A percentile compares a stretch with the other conserved stretches of the same genome.
phyloP scores from a whole-genome alignment of 1,140 invertebrate genomes.

The Bicyclus anynana region DNA sequence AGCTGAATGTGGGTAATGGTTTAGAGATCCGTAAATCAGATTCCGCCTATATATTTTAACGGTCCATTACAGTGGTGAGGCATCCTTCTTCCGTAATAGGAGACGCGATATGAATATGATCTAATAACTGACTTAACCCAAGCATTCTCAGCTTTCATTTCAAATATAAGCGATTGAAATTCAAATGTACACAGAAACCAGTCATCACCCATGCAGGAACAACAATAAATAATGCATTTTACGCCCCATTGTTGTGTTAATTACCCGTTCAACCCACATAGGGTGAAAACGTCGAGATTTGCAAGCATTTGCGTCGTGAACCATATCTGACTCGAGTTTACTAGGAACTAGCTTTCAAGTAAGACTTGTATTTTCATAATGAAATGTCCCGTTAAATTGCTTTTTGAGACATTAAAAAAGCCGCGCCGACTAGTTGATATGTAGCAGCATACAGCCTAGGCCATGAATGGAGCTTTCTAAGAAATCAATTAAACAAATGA shows the following conservation, averaged over 20 bases:
- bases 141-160: constrained; percentile 10
- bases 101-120: too few species aligned
- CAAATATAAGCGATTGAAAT: constrained; percentile 31
- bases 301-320: constrained; percentile 37
- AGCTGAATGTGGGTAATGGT: too few species aligned
- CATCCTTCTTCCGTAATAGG: too few species aligned
- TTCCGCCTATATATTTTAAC: too few species aligned
- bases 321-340: constrained; percentile 33
- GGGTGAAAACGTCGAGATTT: constrained; percentile 45
- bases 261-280: constrained; percentile 52
- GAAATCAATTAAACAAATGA: constrained; percentile 26
- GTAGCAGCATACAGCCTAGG: constrained; percentile 3
- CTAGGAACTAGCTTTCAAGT: constrained; percentile 18
- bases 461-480: constrained; percentile 19
- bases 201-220: constrained; percentile 22
- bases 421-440: constrained; percentile 12
- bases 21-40: too few species aligned
- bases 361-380: constrained; percentile 29
- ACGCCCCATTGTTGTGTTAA: constrained; percentile 58
- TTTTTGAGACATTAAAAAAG: constrained; percentile 13
- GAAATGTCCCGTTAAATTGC: constrained; percentile 15
- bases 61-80: too few species aligned
- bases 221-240: constrained; percentile 62
- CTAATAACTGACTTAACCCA: background rate
- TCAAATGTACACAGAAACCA: constrained; percentile 39